A percentile compares a stretch with the other conserved stretches of the same genome.
These are phyloP conservation scores for Noctua fimbriata DNA, from an alignment of 2,888 invertebrate genomes.

Conservation along the genomic window DNA sequence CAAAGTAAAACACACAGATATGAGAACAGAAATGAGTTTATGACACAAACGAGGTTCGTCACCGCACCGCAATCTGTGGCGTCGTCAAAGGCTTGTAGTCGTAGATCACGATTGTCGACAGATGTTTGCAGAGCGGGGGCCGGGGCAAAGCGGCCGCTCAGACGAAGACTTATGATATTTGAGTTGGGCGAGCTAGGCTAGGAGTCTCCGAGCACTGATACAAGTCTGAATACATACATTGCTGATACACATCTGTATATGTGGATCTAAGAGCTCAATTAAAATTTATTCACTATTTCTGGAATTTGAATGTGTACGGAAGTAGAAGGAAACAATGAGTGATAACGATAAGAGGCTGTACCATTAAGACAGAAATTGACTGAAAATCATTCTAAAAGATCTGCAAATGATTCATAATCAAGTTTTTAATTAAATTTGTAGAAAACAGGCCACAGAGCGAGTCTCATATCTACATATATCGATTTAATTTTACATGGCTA, in stretches of 20 bases:
- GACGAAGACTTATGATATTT: constrained; percentile 82
- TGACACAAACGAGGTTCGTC: constrained; percentile 74
- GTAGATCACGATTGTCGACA: constrained; percentile 77
- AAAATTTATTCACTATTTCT: not conserved
- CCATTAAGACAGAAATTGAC: not conserved
- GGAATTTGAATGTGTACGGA: not conserved
- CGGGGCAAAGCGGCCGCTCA: constrained; percentile 71
- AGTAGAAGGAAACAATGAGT: not conserved
- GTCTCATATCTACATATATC: not conserved
- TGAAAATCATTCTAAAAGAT: not conserved
- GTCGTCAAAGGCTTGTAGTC: constrained; percentile 72
- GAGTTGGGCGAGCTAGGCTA: constrained; percentile 68
- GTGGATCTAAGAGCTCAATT: not conserved
- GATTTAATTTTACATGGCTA: not conserved
- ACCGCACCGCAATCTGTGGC: constrained; percentile 71
- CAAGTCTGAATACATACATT: constrained; percentile 39
- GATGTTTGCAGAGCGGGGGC: constrained; percentile 75
- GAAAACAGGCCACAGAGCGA: not conserved
- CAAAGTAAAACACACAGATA: constrained; percentile 60
- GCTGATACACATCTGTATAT: constrained; percentile 17
- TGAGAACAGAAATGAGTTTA: constrained; percentile 71
- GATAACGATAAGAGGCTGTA: not conserved
- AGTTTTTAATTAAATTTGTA: too few relatives aligned
- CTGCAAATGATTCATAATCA: too few relatives aligned
- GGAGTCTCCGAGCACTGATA: constrained; percentile 40